Evolutionary conservation across 2,797 vertebrate species (phyloP).

Genomic region (Manis crassicaudata): DNA sequence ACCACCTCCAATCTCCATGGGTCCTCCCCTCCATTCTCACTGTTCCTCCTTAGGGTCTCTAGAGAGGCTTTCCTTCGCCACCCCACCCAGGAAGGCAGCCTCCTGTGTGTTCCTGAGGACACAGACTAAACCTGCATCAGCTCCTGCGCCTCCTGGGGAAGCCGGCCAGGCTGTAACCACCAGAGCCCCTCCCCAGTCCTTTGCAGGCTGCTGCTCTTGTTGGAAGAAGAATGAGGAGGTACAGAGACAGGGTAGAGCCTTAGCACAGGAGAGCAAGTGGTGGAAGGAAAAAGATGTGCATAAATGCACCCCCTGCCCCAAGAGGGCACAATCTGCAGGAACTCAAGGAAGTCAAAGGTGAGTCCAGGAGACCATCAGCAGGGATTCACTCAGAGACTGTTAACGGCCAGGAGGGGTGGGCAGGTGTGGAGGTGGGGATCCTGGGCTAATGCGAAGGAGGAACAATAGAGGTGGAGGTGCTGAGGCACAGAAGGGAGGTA

Average conservation of each 20-base stretch:
- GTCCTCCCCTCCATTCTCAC: neutral
- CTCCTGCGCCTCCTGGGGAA: neutral
- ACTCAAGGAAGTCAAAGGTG: neutral
- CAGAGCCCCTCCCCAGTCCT: neutral
- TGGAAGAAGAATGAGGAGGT: neutral
- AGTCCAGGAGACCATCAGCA: neutral
- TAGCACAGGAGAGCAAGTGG: neutral
- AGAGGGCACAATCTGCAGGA: neutral
- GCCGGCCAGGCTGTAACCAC: neutral
- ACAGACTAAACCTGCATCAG: neutral
- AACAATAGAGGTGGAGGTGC: too few species aligned
- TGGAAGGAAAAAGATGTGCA: neutral
- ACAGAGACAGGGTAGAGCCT: neutral
- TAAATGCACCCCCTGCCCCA: neutral
- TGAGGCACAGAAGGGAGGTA: neutral
- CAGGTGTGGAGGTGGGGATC: neutral
- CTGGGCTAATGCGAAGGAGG: neutral
- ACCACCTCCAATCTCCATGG: neutral
- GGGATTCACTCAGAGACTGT: neutral
- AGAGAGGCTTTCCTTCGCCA: neutral
- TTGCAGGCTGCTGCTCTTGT: neutral
- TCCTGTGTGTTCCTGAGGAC: neutral
- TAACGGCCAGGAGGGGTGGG: neutral
- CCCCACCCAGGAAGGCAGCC: neutral
- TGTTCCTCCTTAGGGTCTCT: neutral